These are phyloP conservation scores for Scopus umbretta DNA, from an alignment of 2,113 vertebrate genomes.

Conservation along the genomic window DNA sequence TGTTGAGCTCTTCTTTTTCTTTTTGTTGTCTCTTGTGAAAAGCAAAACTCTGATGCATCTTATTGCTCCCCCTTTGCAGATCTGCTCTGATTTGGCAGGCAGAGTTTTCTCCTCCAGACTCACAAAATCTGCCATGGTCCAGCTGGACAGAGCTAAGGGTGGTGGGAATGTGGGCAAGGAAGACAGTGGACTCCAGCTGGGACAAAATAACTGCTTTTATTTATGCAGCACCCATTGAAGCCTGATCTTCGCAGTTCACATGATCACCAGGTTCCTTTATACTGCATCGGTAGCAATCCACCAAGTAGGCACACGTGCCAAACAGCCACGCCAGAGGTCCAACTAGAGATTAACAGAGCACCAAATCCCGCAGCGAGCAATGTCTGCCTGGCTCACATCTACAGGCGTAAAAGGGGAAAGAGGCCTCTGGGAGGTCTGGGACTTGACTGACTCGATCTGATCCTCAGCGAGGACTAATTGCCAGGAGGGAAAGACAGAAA, in stretches of 20 bases:
- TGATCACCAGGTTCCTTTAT: background rate
- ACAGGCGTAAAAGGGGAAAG: background rate
- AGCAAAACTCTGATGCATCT: background rate
- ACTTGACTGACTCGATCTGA: background rate
- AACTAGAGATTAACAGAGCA: background rate
- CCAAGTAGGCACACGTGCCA: background rate
- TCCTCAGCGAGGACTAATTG: background rate
- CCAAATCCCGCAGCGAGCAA: background rate
- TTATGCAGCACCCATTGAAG: background rate
- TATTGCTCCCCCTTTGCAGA: background rate
- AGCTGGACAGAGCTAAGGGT: background rate
- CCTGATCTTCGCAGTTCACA: background rate
- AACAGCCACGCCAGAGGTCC: background rate
- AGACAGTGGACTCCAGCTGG: background rate
- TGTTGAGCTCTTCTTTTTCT: background rate
- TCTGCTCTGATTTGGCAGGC: background rate
- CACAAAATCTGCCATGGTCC: background rate
- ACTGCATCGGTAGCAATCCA: background rate
- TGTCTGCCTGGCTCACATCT: background rate
- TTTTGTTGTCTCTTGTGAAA: background rate
- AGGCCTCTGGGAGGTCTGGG: background rate
- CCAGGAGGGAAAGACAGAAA: background rate
- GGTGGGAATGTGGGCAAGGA: background rate
- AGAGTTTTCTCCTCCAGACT: background rate
- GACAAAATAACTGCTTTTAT: background rate